Percentiles rank a stretch among this genome's conserved stretches.
Conservation (phyloP, 2,888 invertebrate genomes). For the Xiphydria camelus region DNA sequence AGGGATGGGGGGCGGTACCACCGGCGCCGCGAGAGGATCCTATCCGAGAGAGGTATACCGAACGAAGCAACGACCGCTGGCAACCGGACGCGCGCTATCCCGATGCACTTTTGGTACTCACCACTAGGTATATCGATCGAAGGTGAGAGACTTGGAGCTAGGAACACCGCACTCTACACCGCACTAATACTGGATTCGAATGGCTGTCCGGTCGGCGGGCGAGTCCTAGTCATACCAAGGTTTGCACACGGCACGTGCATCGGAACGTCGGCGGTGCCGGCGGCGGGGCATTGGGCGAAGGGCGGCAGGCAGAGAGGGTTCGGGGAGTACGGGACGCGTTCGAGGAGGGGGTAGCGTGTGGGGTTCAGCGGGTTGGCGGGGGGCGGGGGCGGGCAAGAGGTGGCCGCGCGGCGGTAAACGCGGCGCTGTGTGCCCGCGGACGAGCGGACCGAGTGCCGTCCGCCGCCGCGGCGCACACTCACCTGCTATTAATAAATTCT, state of each 20-base stretch:
- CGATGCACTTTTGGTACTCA: slow-evolving; percentile 24
- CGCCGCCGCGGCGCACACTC: slow-evolving; percentile 44
- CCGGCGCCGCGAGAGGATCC: too few relatives aligned
- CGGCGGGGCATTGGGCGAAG: slow-evolving; percentile 3
- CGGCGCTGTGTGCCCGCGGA: slow-evolving; percentile 2
- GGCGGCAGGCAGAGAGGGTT: background rate
- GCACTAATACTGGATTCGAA: slow-evolving; percentile 59
- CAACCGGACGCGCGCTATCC: too few relatives aligned
- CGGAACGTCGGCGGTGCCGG: slow-evolving; percentile 39
- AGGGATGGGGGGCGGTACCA: too few relatives aligned
- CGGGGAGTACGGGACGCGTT: too few relatives aligned
- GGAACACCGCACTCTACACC: slow-evolving; percentile 51
- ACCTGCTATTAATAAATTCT: slow-evolving; percentile 61
- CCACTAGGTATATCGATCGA: slow-evolving; percentile 33
- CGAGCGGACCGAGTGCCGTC: slow-evolving; percentile 4
- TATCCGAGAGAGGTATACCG: slow-evolving; percentile 1
- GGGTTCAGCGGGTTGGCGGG: slow-evolving; percentile 5
- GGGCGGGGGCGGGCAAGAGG: slow-evolving; percentile 3
- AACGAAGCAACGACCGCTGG: too few relatives aligned
- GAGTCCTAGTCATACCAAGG: slow-evolving; percentile 56
- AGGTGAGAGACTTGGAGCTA: slow-evolving; percentile 26
- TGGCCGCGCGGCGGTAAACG: slow-evolving; percentile 10
- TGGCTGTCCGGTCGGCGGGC: slow-evolving; percentile 52
- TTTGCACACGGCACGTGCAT: slow-evolving; percentile 58
- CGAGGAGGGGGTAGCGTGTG: slow-evolving; percentile 4